Evolutionary conservation across 2,888 invertebrate species (phyloP).

Genomic region (Podotricha telesiphe): DNA sequence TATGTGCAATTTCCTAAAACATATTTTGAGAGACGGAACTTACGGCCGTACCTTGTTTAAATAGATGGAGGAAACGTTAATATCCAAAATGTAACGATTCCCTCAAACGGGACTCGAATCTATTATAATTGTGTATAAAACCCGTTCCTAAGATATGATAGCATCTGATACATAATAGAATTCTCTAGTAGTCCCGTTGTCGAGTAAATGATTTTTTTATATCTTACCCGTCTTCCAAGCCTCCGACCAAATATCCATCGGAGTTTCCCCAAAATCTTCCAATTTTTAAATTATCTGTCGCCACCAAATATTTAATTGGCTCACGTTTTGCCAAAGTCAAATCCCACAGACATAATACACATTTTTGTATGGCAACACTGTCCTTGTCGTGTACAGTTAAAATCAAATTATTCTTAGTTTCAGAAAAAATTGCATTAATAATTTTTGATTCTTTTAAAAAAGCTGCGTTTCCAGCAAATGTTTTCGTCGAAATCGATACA

Average conservation of each 20-base stretch:
- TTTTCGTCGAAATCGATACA: constrained; percentile 55
- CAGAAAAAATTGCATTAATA: constrained; percentile 59
- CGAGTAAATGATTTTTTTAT: no score
- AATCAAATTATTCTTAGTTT: constrained; percentile 63
- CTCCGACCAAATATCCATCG: constrained; percentile 71
- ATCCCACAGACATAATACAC: constrained; percentile 71
- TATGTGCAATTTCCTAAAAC: no score
- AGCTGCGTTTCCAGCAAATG: constrained; percentile 49
- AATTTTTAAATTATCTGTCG: constrained; percentile 63
- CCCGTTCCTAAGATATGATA: no score
- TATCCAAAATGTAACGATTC: no score
- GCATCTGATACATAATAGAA: no score
- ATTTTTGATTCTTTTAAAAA: constrained; percentile 61
- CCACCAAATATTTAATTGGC: constrained; percentile 65
- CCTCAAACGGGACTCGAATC: no score
- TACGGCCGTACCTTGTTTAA: no score
- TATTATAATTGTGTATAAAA: no score
- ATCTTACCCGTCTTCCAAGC: constrained; percentile 70
- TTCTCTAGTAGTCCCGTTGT: no score
- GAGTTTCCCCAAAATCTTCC: constrained; percentile 62
- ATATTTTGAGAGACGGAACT: no score
- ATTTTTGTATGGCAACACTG: constrained; percentile 49
- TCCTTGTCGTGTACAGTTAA: constrained; percentile 64
- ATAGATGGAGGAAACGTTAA: no score
- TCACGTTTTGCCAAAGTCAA: constrained; percentile 61